Percentiles rank a stretch among this genome's conserved stretches.
Conservation (phyloP, 92 coral and sea anemone genomes). For the Zoanthus sociatus region DNA sequence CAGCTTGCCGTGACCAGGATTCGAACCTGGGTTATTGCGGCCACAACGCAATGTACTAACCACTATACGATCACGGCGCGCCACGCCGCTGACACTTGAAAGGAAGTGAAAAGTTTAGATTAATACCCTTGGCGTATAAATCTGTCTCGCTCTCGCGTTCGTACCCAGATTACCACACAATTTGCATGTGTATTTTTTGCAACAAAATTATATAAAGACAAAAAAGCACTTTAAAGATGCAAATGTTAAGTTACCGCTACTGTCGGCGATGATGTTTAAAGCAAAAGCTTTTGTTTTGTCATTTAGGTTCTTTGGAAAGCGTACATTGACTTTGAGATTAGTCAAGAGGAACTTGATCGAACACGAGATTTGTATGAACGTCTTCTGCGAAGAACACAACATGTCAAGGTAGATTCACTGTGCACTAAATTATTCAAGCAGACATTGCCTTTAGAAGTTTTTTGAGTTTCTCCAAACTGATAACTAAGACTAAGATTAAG, state of each 20-base stretch:
- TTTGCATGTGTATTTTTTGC: not conserved
- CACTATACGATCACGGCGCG: conserved; percentile 97
- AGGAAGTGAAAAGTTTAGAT: not conserved
- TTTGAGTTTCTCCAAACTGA: too few relatives aligned
- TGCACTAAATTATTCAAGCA: not conserved
- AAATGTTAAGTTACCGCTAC: too few relatives aligned
- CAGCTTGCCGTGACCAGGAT: conserved; percentile 94
- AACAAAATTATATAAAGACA: too few relatives aligned
- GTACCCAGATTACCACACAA: not conserved
- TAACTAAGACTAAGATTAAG: too few relatives aligned
- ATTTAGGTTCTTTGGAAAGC: conserved; percentile 99
- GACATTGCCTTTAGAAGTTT: not conserved
- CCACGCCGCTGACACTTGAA: conserved; percentile 31
- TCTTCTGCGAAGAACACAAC: conserved; percentile 89
- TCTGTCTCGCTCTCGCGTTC: not conserved
- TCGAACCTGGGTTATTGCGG: conserved; percentile 99
- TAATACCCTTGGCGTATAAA: not conserved
- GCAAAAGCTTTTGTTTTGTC: not conserved
- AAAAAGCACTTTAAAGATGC: too few relatives aligned
- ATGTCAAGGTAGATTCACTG: conserved; percentile 83
- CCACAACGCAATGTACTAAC: conserved; percentile 99
- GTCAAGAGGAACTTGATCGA: conserved; percentile 88
- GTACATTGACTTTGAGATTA: conserved; percentile 98
- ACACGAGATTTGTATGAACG: conserved; percentile 94
- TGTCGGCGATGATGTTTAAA: too few relatives aligned